phyloP scores from a whole-genome alignment of 2,888 invertebrate genomes.

The Parnassius mnemosyne region DNA sequence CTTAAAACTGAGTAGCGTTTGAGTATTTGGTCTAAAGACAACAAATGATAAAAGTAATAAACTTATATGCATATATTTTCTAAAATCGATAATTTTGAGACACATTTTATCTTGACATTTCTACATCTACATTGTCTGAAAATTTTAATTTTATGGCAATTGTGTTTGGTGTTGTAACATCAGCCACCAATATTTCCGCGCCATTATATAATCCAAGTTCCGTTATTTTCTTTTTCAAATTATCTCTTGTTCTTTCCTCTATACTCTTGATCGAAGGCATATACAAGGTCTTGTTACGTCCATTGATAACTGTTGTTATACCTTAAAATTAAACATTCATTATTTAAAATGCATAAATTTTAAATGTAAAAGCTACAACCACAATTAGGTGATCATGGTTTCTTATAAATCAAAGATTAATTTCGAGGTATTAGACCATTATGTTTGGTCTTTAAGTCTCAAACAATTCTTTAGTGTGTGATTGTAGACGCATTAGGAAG shows the following conservation, averaged over 20 bases:
- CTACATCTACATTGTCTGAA: conserved; percentile 75
- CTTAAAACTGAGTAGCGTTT: no score
- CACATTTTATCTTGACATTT: conserved; percentile 53
- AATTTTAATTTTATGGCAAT: conserved; percentile 88
- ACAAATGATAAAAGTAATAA: no score
- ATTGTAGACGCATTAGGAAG: no score
- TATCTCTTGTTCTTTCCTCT: conserved; percentile 92
- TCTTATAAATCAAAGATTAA: no score
- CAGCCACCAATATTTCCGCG: conserved; percentile 93
- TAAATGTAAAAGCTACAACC: no score
- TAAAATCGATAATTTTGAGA: no score
- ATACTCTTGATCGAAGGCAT: conserved; percentile 95
- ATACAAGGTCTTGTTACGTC: conserved; percentile 94
- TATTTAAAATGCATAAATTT: no score
- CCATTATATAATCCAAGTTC: conserved; percentile 93
- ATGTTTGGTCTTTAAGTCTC: no score
- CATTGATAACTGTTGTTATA: conserved; percentile 89
- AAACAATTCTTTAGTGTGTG: no score
- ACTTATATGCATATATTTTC: not conserved
- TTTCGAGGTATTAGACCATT: no score
- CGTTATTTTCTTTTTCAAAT: conserved; percentile 91
- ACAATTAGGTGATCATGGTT: no score
- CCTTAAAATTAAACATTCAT: conserved; percentile 60
- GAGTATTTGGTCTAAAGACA: no score
- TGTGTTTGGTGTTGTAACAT: conserved; percentile 92